phyloP scores from a whole-genome alignment of 2,113 vertebrate genomes.

The Benthochromis sp. region DNA sequence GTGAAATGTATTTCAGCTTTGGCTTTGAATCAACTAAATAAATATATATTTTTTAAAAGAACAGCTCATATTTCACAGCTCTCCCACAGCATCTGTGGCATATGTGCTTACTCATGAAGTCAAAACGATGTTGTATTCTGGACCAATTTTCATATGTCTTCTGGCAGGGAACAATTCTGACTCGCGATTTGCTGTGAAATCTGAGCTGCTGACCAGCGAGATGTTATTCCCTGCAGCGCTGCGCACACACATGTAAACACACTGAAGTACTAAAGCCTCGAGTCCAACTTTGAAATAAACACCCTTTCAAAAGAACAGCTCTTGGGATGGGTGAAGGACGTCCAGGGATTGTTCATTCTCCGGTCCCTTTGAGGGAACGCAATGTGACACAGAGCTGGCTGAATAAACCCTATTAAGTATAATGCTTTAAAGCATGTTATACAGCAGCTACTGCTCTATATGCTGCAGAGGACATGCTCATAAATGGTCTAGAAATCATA shows the following conservation, averaged over 20 bases:
- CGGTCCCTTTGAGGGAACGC: background rate
- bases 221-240: background rate
- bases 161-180: background rate
- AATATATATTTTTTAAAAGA: background rate
- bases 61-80: constrained; percentile 11
- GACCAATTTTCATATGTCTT: constrained; percentile 2
- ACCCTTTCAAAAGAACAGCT: background rate
- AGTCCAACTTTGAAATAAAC: background rate
- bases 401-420: background rate
- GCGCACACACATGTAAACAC: background rate
- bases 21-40: constrained; percentile 11
- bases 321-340: background rate
- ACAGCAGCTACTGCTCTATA: background rate
- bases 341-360: background rate
- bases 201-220: background rate
- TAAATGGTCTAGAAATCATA: background rate
- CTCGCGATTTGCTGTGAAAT: background rate
- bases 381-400: background rate
- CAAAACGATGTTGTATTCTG: background rate
- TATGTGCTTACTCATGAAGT: constrained; percentile 10
- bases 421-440: background rate
- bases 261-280: background rate
- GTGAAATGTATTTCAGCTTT: constrained; percentile 38
- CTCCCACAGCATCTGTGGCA: background rate
- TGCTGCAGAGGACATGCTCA: background rate